phyloP scores from a whole-genome alignment of 1,140 invertebrate genomes.

The Pristionchus pacificus region DNA sequence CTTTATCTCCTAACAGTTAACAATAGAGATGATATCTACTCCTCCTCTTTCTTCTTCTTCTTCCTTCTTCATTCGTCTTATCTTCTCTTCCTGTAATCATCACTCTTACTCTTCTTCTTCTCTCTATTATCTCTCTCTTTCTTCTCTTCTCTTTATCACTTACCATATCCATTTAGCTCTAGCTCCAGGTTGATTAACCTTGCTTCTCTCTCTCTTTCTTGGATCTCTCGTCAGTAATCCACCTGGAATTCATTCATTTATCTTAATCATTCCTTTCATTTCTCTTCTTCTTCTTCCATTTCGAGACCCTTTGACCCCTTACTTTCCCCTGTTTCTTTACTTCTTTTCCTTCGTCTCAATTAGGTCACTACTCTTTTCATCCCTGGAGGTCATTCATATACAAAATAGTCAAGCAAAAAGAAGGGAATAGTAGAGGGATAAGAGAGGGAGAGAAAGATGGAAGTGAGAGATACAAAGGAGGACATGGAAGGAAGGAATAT shows the following conservation, averaged over 20 bases:
- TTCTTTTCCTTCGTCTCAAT: too few relatives aligned
- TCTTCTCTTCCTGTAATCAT: neutral
- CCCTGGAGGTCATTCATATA: neutral
- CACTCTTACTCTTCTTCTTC: neutral
- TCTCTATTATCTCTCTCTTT: neutral
- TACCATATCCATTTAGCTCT: slow-evolving; percentile 86
- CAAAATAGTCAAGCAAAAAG: neutral
- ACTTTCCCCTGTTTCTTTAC: too few relatives aligned
- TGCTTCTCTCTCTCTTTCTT: slow-evolving; percentile 80
- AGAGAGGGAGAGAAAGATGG: neutral
- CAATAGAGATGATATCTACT: neutral
- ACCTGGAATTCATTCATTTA: slow-evolving; percentile 64
- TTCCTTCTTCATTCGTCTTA: neutral
- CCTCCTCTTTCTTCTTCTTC: neutral
- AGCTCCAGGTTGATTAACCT: slow-evolving; percentile 83
- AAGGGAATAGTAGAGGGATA: neutral
- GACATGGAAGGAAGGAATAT: too few relatives aligned
- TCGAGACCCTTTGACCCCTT: too few relatives aligned
- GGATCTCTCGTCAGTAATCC: slow-evolving; percentile 80
- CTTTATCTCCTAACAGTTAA: neutral
- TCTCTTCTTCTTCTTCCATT: neutral
- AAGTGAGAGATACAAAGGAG: slow-evolving; percentile 10
- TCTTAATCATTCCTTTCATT: neutral
- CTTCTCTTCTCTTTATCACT: neutral
- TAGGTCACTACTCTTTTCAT: neutral